Base-by-base conservation (phyloP, 2,113 vertebrate species). In the Dendrocopos noguchii region DNA sequence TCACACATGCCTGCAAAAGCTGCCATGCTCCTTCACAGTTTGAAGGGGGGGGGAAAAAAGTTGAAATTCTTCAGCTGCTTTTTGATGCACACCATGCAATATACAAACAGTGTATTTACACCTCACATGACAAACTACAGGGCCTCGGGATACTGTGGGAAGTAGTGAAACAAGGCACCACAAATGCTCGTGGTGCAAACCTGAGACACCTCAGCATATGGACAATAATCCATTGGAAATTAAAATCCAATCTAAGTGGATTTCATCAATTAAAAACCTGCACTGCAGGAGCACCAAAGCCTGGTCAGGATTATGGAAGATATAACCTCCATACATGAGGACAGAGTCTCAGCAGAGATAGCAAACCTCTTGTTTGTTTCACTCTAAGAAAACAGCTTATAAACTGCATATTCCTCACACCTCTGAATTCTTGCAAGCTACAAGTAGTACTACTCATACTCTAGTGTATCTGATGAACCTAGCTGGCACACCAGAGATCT, bases 1-100 rank as follows among this genome's bases (percentile, higher is more conserved):
- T 99, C 99, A 94, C 99, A 99, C 99, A 99, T 99, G 74, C 99
- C 99, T 57, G 99, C 99, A 95, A 99, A 99, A 27, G 99, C 99
- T 44, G 99, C 99, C 99, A 99, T 99, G 97, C 99, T 99, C 99
- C 99, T 99, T 97, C 24, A 82, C 2, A 20, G 74, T 28, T 52
- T 22, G 53, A 87, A n/a, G n/a, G 61, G 60, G 55, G 63, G 13
- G 53, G 55, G 64, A 13, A 59, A 60, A 25, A 56, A 66, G 36
- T 72, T 75, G 12, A 68, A 42, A 15, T 10, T 33, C 52, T 88
- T 46, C 85, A 91, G 42, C 70, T 66, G 18, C 33, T 33, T 15
- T 29, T 44, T 84, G 36, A 9, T 8, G 71, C 28, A 44, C 64
- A 36, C 46, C 5, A 29, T 2, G 60, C 36, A 31, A 29, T 8